Evolutionary conservation across 1,140 invertebrate genomes (phyloP).

Genomic region (Sipha flava): DNA sequence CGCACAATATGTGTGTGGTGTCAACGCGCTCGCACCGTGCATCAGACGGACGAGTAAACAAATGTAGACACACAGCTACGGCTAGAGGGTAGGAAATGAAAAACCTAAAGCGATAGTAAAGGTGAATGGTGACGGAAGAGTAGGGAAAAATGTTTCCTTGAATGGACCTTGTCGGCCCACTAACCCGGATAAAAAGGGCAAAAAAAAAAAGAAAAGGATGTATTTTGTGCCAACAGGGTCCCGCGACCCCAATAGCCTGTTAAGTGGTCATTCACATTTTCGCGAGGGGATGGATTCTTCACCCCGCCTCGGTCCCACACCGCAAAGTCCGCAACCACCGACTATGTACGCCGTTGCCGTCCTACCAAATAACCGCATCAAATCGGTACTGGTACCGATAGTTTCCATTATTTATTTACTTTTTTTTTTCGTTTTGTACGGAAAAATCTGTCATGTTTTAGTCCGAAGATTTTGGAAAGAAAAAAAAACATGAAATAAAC

Average conservation of each 20-base stretch:
- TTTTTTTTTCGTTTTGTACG: background rate
- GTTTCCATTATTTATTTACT: too few relatives aligned
- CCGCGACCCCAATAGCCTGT: background rate
- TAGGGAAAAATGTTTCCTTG: background rate
- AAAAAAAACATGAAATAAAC: too few relatives aligned
- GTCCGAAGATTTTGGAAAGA: background rate
- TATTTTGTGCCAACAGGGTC: background rate
- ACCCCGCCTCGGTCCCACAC: background rate
- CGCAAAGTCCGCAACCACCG: background rate
- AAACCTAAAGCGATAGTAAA: background rate
- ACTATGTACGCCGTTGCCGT: background rate
- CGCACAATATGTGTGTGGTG: background rate
- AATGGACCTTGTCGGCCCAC: slow-evolving; percentile 3
- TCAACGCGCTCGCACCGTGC: background rate
- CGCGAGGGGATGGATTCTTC: slow-evolving; percentile 16
- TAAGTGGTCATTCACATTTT: slow-evolving; percentile 30
- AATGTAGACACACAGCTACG: too few relatives aligned
- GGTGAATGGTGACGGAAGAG: background rate
- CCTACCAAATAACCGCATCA: background rate
- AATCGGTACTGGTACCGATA: background rate
- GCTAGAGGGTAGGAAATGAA: too few relatives aligned
- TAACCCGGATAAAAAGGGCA: slow-evolving; percentile 7
- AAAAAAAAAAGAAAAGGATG: slow-evolving; percentile 3
- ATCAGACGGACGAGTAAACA: too few relatives aligned
- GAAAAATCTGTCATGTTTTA: too few relatives aligned